Percentiles rank a stretch among this genome's conserved stretches.
Conservation (phyloP, 2,113 vertebrate species). For the Oncorhynchus tshawytscha region DNA sequence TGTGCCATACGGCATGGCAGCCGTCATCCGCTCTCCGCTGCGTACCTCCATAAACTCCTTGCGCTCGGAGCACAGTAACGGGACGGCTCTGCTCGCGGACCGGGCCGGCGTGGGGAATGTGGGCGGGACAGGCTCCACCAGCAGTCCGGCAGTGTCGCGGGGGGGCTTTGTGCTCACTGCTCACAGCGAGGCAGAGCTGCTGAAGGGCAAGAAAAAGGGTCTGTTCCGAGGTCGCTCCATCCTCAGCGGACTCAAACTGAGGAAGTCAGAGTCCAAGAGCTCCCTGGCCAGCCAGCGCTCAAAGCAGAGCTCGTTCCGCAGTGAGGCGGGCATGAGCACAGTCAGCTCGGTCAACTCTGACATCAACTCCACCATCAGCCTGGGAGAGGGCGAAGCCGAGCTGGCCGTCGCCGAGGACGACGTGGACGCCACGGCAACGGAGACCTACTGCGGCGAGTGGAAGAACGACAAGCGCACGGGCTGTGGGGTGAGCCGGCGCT, state of each 20-base stretch:
- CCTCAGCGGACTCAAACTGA: slow-evolving; percentile 91
- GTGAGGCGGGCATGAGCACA: slow-evolving; percentile 95
- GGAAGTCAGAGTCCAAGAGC: slow-evolving; percentile 95
- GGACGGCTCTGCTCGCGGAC: slow-evolving; percentile 82
- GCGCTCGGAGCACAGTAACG: slow-evolving; percentile 97
- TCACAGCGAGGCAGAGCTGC: slow-evolving; percentile 89
- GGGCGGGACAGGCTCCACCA: slow-evolving; percentile 57
- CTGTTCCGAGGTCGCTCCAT: slow-evolving; percentile 89
- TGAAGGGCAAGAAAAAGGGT: slow-evolving; percentile 90
- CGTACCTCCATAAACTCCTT: slow-evolving; percentile 99
- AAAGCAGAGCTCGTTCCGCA: slow-evolving; percentile 98
- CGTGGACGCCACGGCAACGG: slow-evolving; percentile 93
- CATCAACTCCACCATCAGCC: slow-evolving; percentile 88
- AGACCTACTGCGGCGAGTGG: slow-evolving; percentile 95
- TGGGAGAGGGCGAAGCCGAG: slow-evolving; percentile 92
- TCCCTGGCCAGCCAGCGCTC: slow-evolving; percentile 95
- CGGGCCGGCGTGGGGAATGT: slow-evolving; percentile 36
- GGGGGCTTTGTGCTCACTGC: slow-evolving; percentile 94
- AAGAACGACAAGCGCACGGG: slow-evolving; percentile 93
- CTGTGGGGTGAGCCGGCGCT: slow-evolving; percentile 89
- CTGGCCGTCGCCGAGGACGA: slow-evolving; percentile 82
- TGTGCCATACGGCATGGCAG: slow-evolving; percentile 97
- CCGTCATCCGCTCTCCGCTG: slow-evolving; percentile 94
- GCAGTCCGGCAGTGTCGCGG: slow-evolving; percentile 87
- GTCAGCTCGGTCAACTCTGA: slow-evolving; percentile 83